A percentile compares a stretch with the other conserved stretches of the same genome.
These are phyloP conservation scores for Onychorhynchus coronatus DNA, from an alignment of 2,113 vertebrate species.

Conservation along the genomic window DNA sequence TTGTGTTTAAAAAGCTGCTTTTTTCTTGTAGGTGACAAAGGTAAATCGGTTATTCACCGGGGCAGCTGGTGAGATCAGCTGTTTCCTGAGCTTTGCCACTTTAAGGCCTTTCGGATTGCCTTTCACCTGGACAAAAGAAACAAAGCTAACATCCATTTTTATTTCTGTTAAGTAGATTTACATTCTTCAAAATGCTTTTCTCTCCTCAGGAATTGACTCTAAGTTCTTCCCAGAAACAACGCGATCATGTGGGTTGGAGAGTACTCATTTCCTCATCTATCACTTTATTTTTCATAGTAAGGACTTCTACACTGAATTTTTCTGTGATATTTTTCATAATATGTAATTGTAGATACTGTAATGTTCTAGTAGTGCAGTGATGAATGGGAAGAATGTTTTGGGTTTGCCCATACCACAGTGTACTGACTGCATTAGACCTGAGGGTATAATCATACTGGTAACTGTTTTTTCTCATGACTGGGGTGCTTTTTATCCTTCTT, in stretches of 20 bases:
- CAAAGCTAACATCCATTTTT: not conserved
- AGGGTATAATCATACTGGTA: rapidly evolving
- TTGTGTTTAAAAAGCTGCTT: not conserved
- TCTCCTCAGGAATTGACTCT: not conserved
- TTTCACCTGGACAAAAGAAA: not conserved
- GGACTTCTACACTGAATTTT: not conserved
- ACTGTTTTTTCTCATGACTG: not conserved
- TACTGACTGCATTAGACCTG: not conserved
- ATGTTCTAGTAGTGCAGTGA: not conserved
- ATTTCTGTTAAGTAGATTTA: not conserved
- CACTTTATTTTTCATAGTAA: not conserved
- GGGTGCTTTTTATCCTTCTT: not conserved
- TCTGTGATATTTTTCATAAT: not conserved
- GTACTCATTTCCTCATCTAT: not conserved
- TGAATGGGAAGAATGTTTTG: not conserved
- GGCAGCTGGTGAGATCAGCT: not conserved
- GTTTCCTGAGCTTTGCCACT: not conserved
- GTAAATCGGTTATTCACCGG: not conserved
- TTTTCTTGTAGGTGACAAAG: not conserved
- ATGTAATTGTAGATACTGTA: not conserved
- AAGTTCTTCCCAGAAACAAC: not conserved
- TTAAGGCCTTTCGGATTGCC: not conserved
- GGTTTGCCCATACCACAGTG: not conserved
- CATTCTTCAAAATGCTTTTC: not conserved
- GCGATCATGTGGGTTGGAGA: not conserved